These are phyloP conservation scores for Aegotheles bennettii DNA, from an alignment of 2,113 vertebrate species.

Conservation along the genomic window DNA sequence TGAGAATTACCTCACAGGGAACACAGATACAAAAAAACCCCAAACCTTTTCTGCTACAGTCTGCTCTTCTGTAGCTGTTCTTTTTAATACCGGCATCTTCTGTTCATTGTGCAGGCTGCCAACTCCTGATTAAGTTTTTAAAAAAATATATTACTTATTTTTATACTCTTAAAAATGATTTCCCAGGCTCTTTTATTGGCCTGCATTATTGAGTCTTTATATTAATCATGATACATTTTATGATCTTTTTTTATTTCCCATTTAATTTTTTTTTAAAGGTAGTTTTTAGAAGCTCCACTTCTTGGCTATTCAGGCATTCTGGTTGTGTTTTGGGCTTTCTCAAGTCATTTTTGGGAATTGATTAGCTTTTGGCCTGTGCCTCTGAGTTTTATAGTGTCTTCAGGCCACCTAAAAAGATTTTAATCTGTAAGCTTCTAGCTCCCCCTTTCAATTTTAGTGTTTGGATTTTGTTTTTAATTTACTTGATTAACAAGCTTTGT, in stretches of 20 bases:
- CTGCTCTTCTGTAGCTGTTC: neutral
- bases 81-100: neutral
- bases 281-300: neutral
- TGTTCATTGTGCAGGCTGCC: neutral
- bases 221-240: neutral
- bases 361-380: neutral
- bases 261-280: neutral
- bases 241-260: neutral
- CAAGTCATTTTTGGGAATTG: neutral
- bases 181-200: neutral
- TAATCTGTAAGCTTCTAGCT: neutral
- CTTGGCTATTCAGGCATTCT: neutral
- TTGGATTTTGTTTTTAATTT: neutral
- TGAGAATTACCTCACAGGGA: neutral
- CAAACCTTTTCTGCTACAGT: neutral
- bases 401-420: neutral
- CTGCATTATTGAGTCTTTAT: neutral
- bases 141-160: neutral
- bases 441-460: neutral
- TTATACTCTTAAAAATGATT: neutral
- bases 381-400: neutral
- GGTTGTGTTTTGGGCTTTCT: neutral
- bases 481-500: neutral
- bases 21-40: rapidly evolving
- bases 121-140: neutral